Base-by-base conservation (phyloP, 2,888 invertebrate species). In the Nipponacmea schrenckii region DNA sequence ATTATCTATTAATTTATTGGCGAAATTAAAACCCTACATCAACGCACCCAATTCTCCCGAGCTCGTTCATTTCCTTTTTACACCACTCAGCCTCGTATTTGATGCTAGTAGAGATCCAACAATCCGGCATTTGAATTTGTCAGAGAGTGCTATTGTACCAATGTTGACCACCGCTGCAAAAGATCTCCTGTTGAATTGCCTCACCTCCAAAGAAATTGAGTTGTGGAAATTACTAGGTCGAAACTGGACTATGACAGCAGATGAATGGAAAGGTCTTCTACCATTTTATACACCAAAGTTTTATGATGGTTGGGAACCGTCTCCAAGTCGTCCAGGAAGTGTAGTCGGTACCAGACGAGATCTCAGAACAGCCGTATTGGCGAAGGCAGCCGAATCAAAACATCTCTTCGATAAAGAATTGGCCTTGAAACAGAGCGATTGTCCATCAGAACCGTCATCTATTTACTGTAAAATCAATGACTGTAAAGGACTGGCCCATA, bases 31-130 rank as follows among this genome's bases (percentile, higher is more conserved):
- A 87, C 95, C 96, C 10, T 97, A 98, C 89, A 99, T 99, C 80
- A 98, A 99, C 89, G 98, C 98, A 89, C 99, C 99, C 0, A 99
- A 99, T 90, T 98, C 99, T 12, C 98, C 99, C 0, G 99, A 99
- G 90, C 91, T 99, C 83, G 96, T 99, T 67, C 99, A 99, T 90
- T 99, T 98, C 90, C 92, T 99, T 70, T 99, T 99, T 91, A 98
- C 98, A 24, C 99, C 99, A 1, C 91, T 99, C 85, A 97, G 97
- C 45, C 92, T 99, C 79, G 98, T 99, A 84, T 96, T 98, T 80
- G 98, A 99, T 89, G 98, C 98, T 2, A 95, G 97, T 5, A 94
- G 96, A 86, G 97, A 96, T 84, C 94, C 95, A 0, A 93, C 94
- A 83, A 95, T 94, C 85, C 94, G 80, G 56, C 80, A 82, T 80